Evolutionary conservation across 2,113 vertebrate species (phyloP).

Genomic region (Okapia johnstoni): DNA sequence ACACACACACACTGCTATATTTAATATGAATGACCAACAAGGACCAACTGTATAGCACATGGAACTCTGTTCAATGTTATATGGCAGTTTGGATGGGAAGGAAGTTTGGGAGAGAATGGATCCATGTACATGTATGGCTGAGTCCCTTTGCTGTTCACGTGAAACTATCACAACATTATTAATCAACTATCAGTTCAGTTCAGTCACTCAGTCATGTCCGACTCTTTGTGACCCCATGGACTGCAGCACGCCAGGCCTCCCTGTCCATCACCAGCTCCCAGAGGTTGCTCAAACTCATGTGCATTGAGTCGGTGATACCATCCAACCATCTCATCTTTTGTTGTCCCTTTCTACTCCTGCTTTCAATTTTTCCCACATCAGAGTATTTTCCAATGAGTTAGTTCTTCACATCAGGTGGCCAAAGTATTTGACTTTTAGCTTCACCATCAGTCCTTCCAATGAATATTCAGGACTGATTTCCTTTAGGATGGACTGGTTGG

Average conservation of each 20-base stretch:
- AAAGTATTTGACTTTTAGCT: not conserved
- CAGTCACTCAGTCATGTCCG: not conserved
- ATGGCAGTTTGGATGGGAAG: not conserved
- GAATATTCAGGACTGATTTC: not conserved
- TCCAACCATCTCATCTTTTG: not conserved
- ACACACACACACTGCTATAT: not conserved
- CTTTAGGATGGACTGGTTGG: not conserved
- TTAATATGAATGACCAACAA: not conserved
- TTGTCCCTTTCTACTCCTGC: not conserved
- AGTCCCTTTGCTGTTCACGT: not conserved
- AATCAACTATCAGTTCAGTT: not conserved
- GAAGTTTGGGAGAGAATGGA: not conserved
- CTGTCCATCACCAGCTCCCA: not conserved
- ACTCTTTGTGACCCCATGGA: not conserved
- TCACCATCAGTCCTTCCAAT: not conserved
- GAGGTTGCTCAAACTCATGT: not conserved
- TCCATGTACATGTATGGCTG: not conserved
- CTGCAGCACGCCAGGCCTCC: rapidly evolving
- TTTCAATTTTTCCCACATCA: not conserved
- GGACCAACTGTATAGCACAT: not conserved
- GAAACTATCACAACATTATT: not conserved
- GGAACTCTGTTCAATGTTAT: not conserved
- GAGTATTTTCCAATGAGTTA: not conserved
- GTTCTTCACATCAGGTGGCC: not conserved
- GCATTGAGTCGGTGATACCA: not conserved